Conservation (phyloP, 2,888 invertebrate genomes). For the Oscheius sp. region DNA sequence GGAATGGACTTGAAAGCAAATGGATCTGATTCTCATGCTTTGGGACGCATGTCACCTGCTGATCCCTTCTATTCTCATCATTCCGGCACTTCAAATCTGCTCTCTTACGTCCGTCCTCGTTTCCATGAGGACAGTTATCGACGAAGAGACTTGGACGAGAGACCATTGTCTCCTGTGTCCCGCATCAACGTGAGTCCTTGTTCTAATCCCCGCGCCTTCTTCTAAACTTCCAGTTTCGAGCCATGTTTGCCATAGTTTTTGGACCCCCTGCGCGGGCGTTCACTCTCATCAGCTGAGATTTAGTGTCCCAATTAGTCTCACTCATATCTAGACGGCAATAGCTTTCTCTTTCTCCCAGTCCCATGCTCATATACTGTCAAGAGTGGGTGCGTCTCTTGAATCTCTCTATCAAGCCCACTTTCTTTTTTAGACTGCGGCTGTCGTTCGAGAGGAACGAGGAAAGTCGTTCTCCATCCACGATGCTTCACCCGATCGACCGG, state of each 20-base stretch:
- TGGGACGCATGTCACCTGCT: slow-evolving; percentile 36
- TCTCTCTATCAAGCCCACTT: not conserved
- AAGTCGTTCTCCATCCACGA: slow-evolving; percentile 42
- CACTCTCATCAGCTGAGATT: slow-evolving; percentile 24
- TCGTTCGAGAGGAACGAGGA: slow-evolving; percentile 52
- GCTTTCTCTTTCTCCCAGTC: not conserved
- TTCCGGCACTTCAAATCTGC: slow-evolving; percentile 26
- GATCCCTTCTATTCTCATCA: slow-evolving; percentile 53
- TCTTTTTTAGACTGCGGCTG: slow-evolving; percentile 57
- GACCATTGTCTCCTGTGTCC: slow-evolving; percentile 14
- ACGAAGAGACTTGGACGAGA: slow-evolving; percentile 26
- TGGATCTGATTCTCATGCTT: not conserved
- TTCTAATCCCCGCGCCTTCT: not conserved
- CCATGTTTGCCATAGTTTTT: slow-evolving; percentile 27
- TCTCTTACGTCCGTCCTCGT: slow-evolving; percentile 52
- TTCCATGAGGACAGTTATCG: slow-evolving; percentile 58
- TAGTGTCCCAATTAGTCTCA: slow-evolving; percentile 32
- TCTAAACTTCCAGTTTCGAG: slow-evolving; percentile 11
- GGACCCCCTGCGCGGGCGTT: slow-evolving; percentile 7
- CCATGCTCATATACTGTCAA: slow-evolving; percentile 29
- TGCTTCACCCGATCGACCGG: slow-evolving; percentile 36
- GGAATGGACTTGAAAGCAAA: slow-evolving; percentile 16
- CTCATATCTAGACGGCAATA: not conserved
- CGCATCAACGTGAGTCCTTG: slow-evolving; percentile 25
- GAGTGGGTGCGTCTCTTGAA: slow-evolving; percentile 27